Evolutionary conservation across 2,888 invertebrate species (phyloP), one percentile per base, ranked within the genome.

Genomic region (Frankliniella fusca): DNA sequence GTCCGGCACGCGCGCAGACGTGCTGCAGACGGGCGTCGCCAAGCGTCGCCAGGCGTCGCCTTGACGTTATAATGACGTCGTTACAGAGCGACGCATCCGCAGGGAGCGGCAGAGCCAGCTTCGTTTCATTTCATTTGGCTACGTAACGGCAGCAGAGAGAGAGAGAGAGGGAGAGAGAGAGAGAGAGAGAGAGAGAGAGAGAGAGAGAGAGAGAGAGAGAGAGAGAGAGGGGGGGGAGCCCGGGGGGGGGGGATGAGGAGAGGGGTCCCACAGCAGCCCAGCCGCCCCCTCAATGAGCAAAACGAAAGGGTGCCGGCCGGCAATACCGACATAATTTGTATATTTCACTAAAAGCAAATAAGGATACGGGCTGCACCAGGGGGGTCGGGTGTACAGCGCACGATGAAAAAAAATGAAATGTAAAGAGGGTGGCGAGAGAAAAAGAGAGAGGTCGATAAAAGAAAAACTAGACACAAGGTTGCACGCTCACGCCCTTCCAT

Each of bases 1-100:
- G 38, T 38, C 38, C 38, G 38, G 38, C 38, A 38, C 38, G 38
- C 38, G 38, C 38, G 38, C 38, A 38, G 38, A 38, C 38, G 38
- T 38, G 38, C 38, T 38, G 38, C 38, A 38, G 38, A 38, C 38
- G 38, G 5, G 38, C 38, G 38, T 38, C 61, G 61, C n/a, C 61
- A 18, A 38, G 38, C 38, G 38, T 38, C 61, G 61, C n/a, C 61
- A 18, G 18, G 70, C 12, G 70, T 12, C 70, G 70, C 27, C 70
- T 12, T 76, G 70, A 23, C 27, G 70, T 76, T 27, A 76, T 76
- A 76, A 76, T 76, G 70, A 76, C 70, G 27, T 23, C 70, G 70
- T 76, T 76, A 76, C 23, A 76, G 70, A 76, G 70, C 70, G 70
- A 23, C 70, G 70, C 27, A 23, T 76, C 70, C 23, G 12, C 12